Base-by-base conservation (phyloP, 2,797 vertebrate genomes). In the Poecilia velifera region DNA sequence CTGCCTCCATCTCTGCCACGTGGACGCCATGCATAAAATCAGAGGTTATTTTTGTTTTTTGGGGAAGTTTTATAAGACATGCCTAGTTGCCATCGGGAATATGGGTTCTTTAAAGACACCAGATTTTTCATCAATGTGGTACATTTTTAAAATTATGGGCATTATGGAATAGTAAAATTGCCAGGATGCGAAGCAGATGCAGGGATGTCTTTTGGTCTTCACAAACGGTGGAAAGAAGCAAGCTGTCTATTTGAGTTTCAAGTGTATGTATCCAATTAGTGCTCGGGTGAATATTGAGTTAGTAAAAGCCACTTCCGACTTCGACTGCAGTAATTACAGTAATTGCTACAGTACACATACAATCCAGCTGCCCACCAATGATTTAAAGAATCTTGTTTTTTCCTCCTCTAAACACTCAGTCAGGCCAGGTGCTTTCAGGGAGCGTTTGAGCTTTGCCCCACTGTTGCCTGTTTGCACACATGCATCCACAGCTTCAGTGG, bases 401-500 rank as follows among this genome's bases (percentile, higher is more conserved):
- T 88, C 85, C 79, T 79, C 75, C 84, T 90, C 76, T 81, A 80
- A 89, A 88, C 73, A 45, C 74, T 64, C 14, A 86, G 79, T 88
- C 72, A 82, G 80, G 76, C 85, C 82, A 77, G 79, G 85, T 74
- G 83, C 85, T 84, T 87, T 87, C 87, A 80, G 74, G 74, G 78
- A 88, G 78, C 34, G 76, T 90, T 87, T 91, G 76, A 87, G 87
- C 75, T 82, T 73, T 78, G 62, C 79, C 80, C 88, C 81, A 73
- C 89, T 87, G 87, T 68, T 45, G 82, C 76, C 73, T 76, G 76
- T 80, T 84, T 74, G 77, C 82, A 82, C 74, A 78, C 86, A 82
- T 85, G 76, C 87, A 83, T 87, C 83, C 66, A 72, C 80, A 84
- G 83, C 79, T 82, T 81, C 92, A 87, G 80, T 79, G 90, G 91